These are phyloP conservation scores for Astur gentilis DNA, from an alignment of 2,113 vertebrate species.

Conservation along the genomic window DNA sequence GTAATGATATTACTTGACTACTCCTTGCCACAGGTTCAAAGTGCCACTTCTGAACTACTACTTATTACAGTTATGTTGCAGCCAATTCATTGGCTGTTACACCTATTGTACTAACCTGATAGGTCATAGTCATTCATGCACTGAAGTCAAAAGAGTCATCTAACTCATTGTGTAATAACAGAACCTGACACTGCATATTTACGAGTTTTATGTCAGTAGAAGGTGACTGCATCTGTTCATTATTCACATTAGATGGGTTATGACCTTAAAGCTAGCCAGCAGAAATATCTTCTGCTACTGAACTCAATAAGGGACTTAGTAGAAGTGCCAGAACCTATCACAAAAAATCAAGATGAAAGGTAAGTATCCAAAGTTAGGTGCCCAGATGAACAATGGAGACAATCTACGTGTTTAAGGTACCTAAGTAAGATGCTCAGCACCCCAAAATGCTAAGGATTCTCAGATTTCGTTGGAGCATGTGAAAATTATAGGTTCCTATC, in stretches of 20 bases:
- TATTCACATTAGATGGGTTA: background rate
- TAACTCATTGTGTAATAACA: background rate
- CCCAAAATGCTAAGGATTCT: background rate
- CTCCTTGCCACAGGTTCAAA: background rate
- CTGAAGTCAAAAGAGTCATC: constrained; percentile 1
- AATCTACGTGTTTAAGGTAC: background rate
- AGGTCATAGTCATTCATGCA: background rate
- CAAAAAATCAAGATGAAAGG: background rate
- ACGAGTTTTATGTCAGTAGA: background rate
- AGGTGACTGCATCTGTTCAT: background rate
- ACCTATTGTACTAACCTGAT: background rate
- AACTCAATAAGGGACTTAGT: background rate
- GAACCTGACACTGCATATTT: background rate
- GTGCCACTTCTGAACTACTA: background rate
- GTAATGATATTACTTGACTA: background rate
- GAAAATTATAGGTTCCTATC: background rate
- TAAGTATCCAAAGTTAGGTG: background rate
- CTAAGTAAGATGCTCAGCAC: background rate
- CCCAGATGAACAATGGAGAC: background rate
- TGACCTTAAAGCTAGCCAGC: background rate
- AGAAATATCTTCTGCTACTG: background rate
- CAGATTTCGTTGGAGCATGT: background rate
- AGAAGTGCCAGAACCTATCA: background rate
- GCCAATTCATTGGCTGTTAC: background rate
- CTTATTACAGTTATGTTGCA: background rate